phyloP scores from a whole-genome alignment of 2,113 vertebrate species.

The Aspiorhynchus laticeps region DNA sequence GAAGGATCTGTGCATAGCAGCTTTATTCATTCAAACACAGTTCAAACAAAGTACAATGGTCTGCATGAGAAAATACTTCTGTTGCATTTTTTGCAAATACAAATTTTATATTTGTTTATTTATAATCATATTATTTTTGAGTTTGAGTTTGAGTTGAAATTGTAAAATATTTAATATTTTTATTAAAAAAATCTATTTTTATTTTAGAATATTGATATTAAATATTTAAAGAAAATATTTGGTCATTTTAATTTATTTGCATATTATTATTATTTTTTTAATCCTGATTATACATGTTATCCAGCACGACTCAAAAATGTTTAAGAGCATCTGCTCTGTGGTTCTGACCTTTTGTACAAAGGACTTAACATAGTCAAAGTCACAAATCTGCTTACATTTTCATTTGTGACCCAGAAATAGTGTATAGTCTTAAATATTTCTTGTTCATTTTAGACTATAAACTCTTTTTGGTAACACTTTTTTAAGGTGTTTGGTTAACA shows the following conservation, averaged over 20 bases:
- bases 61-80: not conserved
- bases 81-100: not conserved
- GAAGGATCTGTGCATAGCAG: not conserved
- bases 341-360: conserved; percentile 8
- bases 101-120: not conserved
- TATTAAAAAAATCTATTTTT: not conserved
- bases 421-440: conserved; percentile 2
- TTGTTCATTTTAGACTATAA: not conserved
- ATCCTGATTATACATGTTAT: not conserved
- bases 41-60: not conserved
- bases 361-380: not conserved
- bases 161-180: not conserved
- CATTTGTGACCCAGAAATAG: not conserved
- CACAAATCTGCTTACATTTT: conserved; percentile 27
- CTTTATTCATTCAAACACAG: conserved; percentile 15
- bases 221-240: not conserved
- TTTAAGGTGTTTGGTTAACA: no score
- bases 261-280: not conserved
- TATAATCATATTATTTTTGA: not conserved
- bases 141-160: no score
- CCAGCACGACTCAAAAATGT: not conserved
- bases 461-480: not conserved
- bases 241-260: not conserved
- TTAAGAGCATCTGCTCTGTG: not conserved
- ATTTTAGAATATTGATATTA: not conserved